Conservation (phyloP, 2,888 invertebrate genomes). For the Cylloceria caligata region DNA sequence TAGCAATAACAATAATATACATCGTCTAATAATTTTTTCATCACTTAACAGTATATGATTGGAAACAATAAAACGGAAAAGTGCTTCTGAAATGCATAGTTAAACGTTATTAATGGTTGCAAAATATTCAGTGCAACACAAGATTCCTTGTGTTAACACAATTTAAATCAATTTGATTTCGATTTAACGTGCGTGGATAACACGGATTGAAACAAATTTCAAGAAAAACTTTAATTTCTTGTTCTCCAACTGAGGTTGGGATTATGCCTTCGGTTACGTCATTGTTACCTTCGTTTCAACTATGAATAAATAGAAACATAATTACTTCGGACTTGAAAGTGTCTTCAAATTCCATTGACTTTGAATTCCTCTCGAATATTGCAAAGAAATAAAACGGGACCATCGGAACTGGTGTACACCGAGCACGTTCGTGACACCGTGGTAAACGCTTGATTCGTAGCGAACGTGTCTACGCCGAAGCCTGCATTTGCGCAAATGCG, state of each 20-base stretch:
- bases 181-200: constrained; percentile 42
- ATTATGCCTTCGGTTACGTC: background rate
- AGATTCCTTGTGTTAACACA: too few relatives aligned
- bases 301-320: background rate
- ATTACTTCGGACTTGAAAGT: background rate
- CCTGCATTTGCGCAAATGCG: constrained; percentile 8
- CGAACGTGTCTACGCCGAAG: background rate
- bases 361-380: background rate
- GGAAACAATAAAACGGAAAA: too few relatives aligned
- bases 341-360: background rate
- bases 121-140: too few relatives aligned
- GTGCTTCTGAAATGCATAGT: too few relatives aligned
- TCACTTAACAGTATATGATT: too few relatives aligned
- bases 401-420: constrained; percentile 5
- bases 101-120: too few relatives aligned
- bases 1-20: too few relatives aligned
- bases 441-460: background rate
- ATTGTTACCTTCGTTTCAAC: background rate
- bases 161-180: too few relatives aligned
- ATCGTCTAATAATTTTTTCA: too few relatives aligned
- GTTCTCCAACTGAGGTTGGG: background rate
- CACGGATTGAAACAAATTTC: too few relatives aligned
- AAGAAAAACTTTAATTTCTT: too few relatives aligned
- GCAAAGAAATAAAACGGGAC: constrained; percentile 2
- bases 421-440: constrained; percentile 7